Base-by-base conservation (phyloP, 1,140 invertebrate species). In the Drosophila subobscura region DNA sequence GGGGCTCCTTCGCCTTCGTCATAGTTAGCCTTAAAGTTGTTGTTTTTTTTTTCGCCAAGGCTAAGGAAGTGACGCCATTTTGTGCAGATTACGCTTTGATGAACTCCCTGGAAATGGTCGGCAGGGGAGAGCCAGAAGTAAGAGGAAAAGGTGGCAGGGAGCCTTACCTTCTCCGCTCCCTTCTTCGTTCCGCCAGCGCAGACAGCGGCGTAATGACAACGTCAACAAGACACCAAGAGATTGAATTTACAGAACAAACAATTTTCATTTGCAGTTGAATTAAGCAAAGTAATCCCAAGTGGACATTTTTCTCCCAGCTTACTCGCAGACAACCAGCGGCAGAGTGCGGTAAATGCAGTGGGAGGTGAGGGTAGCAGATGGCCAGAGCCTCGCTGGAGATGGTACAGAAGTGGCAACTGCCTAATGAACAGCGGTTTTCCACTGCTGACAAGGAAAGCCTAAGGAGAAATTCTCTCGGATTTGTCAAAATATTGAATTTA, bases 181-280 rank as follows among this genome's bases (percentile, higher is more conserved):
- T 20, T 20, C 16, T 20, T 8, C 50, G 23, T 45, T 25, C 50
- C 45, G 59, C 27, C 40, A 37, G 47, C 63, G 49, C 61, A 64
- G 61, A 58, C 65, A 56, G 29, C 51, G 72, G 67, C 77, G 65
- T 79, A 79, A 79, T 79, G 77, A 79, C 77, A 79, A 79, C 77
- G 77, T 79, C 77, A 79, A 79, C 77, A 80, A 60, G 77, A 79
- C 72, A 68, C 77, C 66, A 68, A 77, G 83, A 86, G 81, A 88
- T 86, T 88, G 77, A 86, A 86, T 88, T 88, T 86, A 81, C 81
- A 80, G 74, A 86, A 86, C 83, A 86, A 86, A 86, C 81, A 88
- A 79, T 86, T 86, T 86, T 86, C 81, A 86, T 86, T 86, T 86
- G 81, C 81, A 86, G 77, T 86, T 86, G 83, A 86, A 88, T 86